Evolutionary conservation across 2,888 invertebrate species (phyloP).

Genomic region (Ennomos fuscantarius): DNA sequence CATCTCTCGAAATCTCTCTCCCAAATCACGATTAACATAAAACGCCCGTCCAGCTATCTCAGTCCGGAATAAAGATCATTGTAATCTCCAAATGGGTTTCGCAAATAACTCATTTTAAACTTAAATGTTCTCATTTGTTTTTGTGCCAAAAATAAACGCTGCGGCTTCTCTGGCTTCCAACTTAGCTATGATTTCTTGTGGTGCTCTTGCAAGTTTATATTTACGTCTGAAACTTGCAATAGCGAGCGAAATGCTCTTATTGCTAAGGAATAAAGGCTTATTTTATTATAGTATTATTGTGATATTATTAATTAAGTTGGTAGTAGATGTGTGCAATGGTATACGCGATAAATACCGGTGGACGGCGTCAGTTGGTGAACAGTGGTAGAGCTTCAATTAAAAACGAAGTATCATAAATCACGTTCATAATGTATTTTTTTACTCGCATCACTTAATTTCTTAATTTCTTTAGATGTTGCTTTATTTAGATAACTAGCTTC

Average conservation of each 20-base stretch:
- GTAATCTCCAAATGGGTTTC: slow-evolving; percentile 30
- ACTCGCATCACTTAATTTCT: too few species aligned
- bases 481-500: too few species aligned
- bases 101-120: slow-evolving; percentile 48
- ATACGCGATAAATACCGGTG: slow-evolving; percentile 58
- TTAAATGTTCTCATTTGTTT: slow-evolving; percentile 62
- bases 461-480: too few species aligned
- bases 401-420: background rate
- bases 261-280: background rate
- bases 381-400: slow-evolving; percentile 1
- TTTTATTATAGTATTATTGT: background rate
- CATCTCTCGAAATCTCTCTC: background rate
- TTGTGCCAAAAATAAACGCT: slow-evolving; percentile 64
- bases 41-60: slow-evolving; percentile 1
- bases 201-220: slow-evolving; percentile 40
- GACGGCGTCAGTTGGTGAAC: slow-evolving; percentile 2
- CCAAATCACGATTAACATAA: slow-evolving; percentile 3
- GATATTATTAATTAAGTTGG: slow-evolving; percentile 18
- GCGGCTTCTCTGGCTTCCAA: slow-evolving; percentile 47
- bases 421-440: too few species aligned
- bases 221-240: slow-evolving; percentile 15
- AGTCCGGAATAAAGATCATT: slow-evolving; percentile 10
- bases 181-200: slow-evolving; percentile 61
- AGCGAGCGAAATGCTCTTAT: slow-evolving; percentile 1
- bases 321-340: slow-evolving; percentile 45